Evolutionary conservation across 1,140 invertebrate genomes (phyloP), one percentile per base, ranked within the genome.

Genomic region (Drosophila bifasciata): DNA sequence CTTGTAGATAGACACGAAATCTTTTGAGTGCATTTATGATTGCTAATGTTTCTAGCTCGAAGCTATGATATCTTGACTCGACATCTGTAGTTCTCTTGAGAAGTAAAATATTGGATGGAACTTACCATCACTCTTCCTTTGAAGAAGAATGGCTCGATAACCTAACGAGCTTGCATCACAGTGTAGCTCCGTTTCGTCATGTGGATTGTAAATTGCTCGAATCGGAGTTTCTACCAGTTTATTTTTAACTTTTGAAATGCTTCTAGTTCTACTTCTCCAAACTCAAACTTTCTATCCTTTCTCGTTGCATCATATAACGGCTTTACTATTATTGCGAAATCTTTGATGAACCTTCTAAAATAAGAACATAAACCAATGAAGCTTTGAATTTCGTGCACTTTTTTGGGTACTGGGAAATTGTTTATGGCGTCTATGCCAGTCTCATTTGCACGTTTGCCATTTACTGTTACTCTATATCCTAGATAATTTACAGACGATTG

Each of bases 301-400:
- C 62, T 80, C 32, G 75, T 44, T n/a, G 90, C 44, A 41, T 83
- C 75, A 55, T 72, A 70, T 9, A 89, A 41, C 0, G 78, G 80
- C 58, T n/a, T 89, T 1, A 78, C 76, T 2, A 85, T 63, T 11
- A 51, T 48, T 11, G 75, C 52, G 68, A 76, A 89, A 43, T 79
- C 25, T 21, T 78, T 61, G 55, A 79, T 61, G 55, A 79, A 84
- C 44, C 69, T 48, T 11, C 76, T 40, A 41, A 79, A 73, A 11
- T 76, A 76, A 6, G 60, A 75, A 13, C 69, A 58, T 21, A 81
- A 13, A 5, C 80, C 75, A 77, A 23, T 43, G 52, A 76, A 83
- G 9, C 63, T 71, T 28, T 32, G 23, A 23, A 23, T 23, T 23
- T 23, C 23, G 3, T 23, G 23, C 3, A 23, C 23, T 23, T 23